Base-by-base conservation (phyloP, 2,888 invertebrate genomes). In the Encarsia formosa region DNA sequence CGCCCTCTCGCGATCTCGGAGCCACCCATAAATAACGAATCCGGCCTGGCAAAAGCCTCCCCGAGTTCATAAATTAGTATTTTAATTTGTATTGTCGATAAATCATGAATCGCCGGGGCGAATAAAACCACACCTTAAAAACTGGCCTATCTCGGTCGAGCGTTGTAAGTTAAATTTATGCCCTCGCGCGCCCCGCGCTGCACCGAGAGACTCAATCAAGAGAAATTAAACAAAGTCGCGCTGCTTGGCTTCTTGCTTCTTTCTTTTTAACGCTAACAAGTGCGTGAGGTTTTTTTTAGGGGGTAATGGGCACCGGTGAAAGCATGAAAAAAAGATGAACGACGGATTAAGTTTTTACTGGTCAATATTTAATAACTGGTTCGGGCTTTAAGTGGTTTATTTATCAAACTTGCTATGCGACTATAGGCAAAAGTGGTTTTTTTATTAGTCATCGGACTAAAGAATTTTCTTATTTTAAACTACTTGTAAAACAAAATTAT, bases 41-140 rank as follows among this genome's bases (percentile, higher is more conserved):
- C 37, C 44, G 23, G n/a, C n/a, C 44, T 41, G 38, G 45, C 54
- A 22, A 31, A 48, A 41, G 48, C 47, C 51, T 37, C 31, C 15
- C 38, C 51, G 48, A 52, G 45, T 52, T 56, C 55, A 52, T 56
- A 56, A 56, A 56, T 56, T 52, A 56, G 55, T 52, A 49, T 56
- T 56, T 56, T 52, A 56, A 52, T 56, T 56, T 52, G 52, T 52
- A 52, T 51, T 43, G 41, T 13, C 46, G 55, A 52, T 52, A 56
- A 56, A 56, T 56, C 55, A 56, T 46, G 48, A 49, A 47, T 40
- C 23, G 45, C 52, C n/a, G n/a, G n/a, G n/a, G 39, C 56, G 20
- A 42, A 56, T 49, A 46, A 31, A 52, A 52, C 55, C 51, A 45
- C 51, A 55, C 52, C 52, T 56, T 31, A 31, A 45, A 41, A 41